Conservation (phyloP, 2,888 invertebrate species). For the Parnassius orleans region DNA sequence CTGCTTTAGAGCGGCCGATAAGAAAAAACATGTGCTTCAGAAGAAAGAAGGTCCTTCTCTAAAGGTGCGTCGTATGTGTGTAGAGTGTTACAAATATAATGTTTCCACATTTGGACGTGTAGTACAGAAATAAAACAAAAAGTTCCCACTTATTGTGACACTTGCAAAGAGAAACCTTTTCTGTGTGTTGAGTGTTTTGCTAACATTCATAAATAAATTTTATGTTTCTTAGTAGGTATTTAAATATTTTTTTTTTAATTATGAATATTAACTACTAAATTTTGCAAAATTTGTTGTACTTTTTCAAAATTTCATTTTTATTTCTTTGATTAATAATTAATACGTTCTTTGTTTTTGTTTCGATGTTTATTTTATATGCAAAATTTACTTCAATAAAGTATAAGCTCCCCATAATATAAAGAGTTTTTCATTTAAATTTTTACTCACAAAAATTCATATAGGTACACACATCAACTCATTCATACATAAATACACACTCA, state of each 20-base stretch:
- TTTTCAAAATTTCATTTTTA: constrained; percentile 17
- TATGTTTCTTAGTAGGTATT: constrained; percentile 2
- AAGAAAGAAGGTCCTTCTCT: too few species aligned
- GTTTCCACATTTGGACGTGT: constrained; percentile 32
- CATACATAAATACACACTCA: too few species aligned
- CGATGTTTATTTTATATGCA: constrained; percentile 22
- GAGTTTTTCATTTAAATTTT: constrained; percentile 1
- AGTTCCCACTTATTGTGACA: constrained; percentile 33
- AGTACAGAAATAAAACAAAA: constrained; percentile 36
- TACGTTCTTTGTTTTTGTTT: constrained; percentile 26
- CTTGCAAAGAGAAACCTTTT: constrained; percentile 30
- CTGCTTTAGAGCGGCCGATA: too few species aligned
- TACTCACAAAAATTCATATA: constrained; percentile 1
- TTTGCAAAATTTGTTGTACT: constrained; percentile 22
- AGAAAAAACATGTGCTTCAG: too few species aligned
- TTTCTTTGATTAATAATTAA: constrained; percentile 25
- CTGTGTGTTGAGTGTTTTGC: constrained; percentile 24
- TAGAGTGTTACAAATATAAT: constrained; percentile 13
- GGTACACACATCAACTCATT: too few species aligned
- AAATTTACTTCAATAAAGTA: constrained; percentile 26
- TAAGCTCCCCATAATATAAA: constrained; percentile 2
- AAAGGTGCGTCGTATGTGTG: too few species aligned
- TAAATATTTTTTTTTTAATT: constrained; percentile 24
- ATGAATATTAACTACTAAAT: constrained; percentile 25
- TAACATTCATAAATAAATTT: constrained; percentile 29